A percentile compares a stretch with the other conserved stretches of the same genome.
Evolutionary conservation across 2,888 invertebrate species (phyloP).

Genomic region (Alviniconcha strummeri): DNA sequence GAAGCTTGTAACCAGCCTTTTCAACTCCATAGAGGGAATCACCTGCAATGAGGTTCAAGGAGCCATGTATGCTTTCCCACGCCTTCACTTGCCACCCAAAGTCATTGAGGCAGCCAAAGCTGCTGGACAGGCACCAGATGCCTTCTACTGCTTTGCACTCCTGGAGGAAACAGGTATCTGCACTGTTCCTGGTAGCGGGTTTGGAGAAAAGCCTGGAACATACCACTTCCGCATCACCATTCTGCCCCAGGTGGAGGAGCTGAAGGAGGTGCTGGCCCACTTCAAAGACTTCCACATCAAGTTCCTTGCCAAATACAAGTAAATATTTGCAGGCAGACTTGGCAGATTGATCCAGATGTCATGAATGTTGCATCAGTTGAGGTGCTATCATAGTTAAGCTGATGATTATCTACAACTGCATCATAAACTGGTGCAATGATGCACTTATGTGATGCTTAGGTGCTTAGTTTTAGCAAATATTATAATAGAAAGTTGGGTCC

Average conservation of each 20-base stretch:
- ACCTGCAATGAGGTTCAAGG: constrained; percentile 90
- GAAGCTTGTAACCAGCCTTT: constrained; percentile 87
- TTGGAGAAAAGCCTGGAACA: constrained; percentile 94
- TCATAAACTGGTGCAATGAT: too few species aligned
- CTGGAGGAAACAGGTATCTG: constrained; percentile 94
- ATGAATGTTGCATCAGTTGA: too few species aligned
- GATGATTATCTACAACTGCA: too few species aligned
- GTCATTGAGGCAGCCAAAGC: constrained; percentile 89
- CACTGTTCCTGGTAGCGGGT: constrained; percentile 90
- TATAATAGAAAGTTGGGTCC: too few species aligned
- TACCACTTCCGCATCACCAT: constrained; percentile 97
- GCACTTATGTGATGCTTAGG: too few species aligned
- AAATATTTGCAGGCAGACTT: constrained; percentile 17
- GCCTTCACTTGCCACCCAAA: constrained; percentile 85
- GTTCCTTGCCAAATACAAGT: constrained; percentile 82
- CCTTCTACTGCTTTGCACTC: constrained; percentile 93
- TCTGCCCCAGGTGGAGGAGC: constrained; percentile 86
- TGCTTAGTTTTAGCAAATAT: too few species aligned
- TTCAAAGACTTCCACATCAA: constrained; percentile 88
- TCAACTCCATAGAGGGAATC: constrained; percentile 93
- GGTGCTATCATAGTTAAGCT: too few species aligned
- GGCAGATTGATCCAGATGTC: not conserved
- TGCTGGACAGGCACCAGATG: constrained; percentile 82
- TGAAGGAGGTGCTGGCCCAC: constrained; percentile 86
- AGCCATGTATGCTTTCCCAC: constrained; percentile 99